Evolutionary conservation across 2,113 vertebrate species (phyloP).

Genomic region (Notechis scutatus): DNA sequence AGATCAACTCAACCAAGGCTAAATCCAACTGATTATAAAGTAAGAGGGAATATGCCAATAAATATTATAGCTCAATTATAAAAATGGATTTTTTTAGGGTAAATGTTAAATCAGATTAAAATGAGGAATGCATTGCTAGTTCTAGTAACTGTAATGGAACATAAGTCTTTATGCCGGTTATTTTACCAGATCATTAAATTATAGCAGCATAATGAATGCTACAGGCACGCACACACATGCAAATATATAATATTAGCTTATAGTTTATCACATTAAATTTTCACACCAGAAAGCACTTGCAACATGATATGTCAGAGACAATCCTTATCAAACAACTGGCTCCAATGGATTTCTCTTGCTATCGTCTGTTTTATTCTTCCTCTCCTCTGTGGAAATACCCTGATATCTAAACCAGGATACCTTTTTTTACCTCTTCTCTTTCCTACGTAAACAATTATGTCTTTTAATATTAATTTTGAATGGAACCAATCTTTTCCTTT

Average conservation of each 20-base stretch:
- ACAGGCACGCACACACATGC: not conserved
- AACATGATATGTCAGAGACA: not conserved
- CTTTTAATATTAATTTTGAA: not conserved
- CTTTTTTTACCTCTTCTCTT: not conserved
- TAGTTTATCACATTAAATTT: not conserved
- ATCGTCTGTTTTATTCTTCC: not conserved
- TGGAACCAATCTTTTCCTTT: not conserved
- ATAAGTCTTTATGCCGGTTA: not conserved
- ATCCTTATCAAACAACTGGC: not conserved
- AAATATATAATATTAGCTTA: not conserved
- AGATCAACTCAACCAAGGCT: not conserved
- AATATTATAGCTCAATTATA: conserved; percentile 17
- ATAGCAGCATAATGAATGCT: not conserved
- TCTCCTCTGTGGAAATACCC: not conserved
- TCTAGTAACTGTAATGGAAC: not conserved
- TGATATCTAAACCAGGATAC: not conserved
- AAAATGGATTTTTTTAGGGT: not conserved
- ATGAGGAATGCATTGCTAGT: not conserved
- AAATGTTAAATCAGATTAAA: conserved; percentile 2
- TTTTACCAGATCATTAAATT: conserved; percentile 4
- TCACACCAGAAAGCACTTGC: not conserved
- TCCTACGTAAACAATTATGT: not conserved
- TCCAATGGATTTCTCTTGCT: not conserved
- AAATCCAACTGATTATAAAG: not conserved
- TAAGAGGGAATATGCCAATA: not conserved